phyloP scores from a whole-genome alignment of 2,888 invertebrate species.

The Rhopalosiphum nymphaeae region DNA sequence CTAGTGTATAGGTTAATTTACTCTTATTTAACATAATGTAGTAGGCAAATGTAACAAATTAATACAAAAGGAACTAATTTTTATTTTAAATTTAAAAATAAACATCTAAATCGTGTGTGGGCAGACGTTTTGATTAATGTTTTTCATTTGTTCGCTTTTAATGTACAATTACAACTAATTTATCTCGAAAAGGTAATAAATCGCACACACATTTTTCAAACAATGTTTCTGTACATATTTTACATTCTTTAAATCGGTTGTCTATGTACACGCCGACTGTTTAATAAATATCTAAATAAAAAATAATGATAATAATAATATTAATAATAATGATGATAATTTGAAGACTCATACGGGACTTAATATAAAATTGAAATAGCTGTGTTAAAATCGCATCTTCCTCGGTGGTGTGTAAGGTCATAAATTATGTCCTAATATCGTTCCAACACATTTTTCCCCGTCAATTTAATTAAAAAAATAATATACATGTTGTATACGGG shows the following conservation, averaged over 20 bases:
- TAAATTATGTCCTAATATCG: neutral
- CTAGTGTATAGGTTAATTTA: conserved; percentile 41
- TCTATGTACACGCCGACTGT: neutral
- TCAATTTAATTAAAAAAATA: neutral
- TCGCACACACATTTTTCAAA: conserved; percentile 6
- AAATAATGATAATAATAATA: neutral
- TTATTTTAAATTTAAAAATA: conserved; percentile 52
- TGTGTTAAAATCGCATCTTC: neutral
- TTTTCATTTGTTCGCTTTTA: conserved; percentile 5
- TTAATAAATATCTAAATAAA: conserved; percentile 24
- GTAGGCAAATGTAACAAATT: conserved; percentile 12
- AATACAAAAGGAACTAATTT: conserved; percentile 61
- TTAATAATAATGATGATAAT: neutral
- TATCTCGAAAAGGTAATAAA: neutral
- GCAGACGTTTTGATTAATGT: conserved; percentile 49
- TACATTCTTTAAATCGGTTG: neutral
- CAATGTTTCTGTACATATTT: neutral
- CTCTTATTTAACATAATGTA: conserved; percentile 4
- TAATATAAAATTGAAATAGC: neutral
- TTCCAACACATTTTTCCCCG: neutral
- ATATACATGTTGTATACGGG: neutral
- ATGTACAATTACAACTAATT: neutral
- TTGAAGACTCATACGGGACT: neutral
- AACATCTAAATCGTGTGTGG: conserved; percentile 10
- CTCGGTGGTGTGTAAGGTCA: neutral